Evolutionary conservation across 2,113 vertebrate genomes (phyloP), one percentile per base, ranked within the genome.

Genomic region (Actenoides hombroni): DNA sequence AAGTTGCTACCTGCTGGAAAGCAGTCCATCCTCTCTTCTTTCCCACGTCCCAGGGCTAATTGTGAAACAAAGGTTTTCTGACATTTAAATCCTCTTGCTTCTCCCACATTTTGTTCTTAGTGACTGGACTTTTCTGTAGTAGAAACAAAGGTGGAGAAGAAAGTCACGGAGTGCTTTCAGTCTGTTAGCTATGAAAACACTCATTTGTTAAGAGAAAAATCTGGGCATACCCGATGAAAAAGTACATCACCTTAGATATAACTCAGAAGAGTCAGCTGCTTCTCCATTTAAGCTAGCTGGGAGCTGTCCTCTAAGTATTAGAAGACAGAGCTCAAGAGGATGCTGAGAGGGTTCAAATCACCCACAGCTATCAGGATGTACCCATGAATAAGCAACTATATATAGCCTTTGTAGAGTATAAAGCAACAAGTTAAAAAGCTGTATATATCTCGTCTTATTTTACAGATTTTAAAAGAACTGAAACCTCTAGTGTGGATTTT

Each of bases 401-500:
- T 17, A 3, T 5, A 67, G 56, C 53, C 67, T 85, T 60, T 35
- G 28, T 0, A 29, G 31, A 23, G 10, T 5, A 19, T 7, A 14
- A 2, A 86, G 44, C 61, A n/a, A 15, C 0, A 0, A 21, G 16
- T 51, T 37, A 3, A 19, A 51, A 84, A 89, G 35, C 53, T 91
- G 59, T 19, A 42, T 56, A 3, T 51, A 8, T 70, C 53, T 81
- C 21, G 13, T 77, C 42, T 80, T 53, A 11, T 65, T 86, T 95
- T 95, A 39, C 92, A 99, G 98, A 98, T 98, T 90, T 87, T 98
- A 63, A 99, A 98, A 82, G 98, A 98, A 94, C 46, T 95, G 83
- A 98, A 98, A 56, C 75, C 74, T 57, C 94, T 98, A 28, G 98
- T 98, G 51, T 98, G 98, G 98, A 33, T 98, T 64, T 99, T 99